Evolutionary conservation across 2,113 vertebrate genomes (phyloP).

Genomic region (Cnemophilus loriae): DNA sequence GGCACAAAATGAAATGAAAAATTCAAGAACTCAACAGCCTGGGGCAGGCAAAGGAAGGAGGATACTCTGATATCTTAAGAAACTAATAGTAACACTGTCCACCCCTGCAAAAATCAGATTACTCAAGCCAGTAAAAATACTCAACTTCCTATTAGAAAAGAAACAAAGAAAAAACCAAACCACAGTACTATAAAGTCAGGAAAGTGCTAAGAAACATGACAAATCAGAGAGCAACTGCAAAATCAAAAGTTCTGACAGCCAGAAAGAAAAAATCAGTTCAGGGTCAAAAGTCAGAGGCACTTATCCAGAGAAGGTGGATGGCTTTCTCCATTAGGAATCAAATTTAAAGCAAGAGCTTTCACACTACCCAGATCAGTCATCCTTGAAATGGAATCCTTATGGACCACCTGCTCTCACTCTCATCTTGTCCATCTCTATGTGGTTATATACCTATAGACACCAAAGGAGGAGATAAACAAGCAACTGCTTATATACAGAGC

Average conservation of each 20-base stretch:
- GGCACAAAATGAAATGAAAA: not conserved
- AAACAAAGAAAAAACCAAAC: not conserved
- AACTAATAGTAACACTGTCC: not conserved
- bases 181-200: not conserved
- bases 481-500: not conserved
- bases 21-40: not conserved
- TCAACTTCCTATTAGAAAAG: not conserved
- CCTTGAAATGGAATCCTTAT: not conserved
- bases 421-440: not conserved
- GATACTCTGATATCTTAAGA: not conserved
- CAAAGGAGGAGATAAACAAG: not conserved
- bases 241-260: not conserved
- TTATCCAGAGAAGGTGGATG: fast-evolving
- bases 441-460: not conserved
- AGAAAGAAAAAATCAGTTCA: not conserved
- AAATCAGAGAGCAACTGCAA: not conserved
- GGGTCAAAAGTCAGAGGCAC: not conserved
- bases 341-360: not conserved
- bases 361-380: not conserved
- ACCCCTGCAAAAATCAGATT: not conserved
- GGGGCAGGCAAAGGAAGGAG: not conserved
- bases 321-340: not conserved
- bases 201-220: not conserved
- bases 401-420: not conserved
- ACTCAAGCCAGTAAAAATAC: not conserved